Conservation (phyloP, 30 jellyfish, hydroid and myxozoan species). For the Aurelia sp. region DNA sequence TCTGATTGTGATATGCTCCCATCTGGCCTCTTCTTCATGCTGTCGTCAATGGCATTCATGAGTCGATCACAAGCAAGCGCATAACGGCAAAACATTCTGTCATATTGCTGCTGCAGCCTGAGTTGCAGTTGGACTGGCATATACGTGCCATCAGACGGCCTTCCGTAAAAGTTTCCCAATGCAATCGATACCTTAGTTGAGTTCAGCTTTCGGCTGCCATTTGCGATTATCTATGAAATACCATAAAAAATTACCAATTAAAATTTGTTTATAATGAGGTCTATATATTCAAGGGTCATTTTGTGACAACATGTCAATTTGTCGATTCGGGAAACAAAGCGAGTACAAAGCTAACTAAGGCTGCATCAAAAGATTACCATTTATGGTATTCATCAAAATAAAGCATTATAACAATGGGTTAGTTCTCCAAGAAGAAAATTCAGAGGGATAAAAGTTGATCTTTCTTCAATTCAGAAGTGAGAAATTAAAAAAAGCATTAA, state of each 20-base stretch:
- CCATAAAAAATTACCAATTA: neutral
- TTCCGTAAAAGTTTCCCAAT: slow-evolving; percentile 92
- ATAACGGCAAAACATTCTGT: slow-evolving; percentile 70
- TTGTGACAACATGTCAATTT: too few species aligned
- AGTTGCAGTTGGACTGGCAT: neutral
- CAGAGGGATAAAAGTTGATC: too few species aligned
- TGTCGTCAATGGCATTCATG: slow-evolving; percentile 13
- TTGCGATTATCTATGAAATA: slow-evolving; percentile 64
- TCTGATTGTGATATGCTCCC: slow-evolving; percentile 8
- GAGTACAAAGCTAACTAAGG: too few species aligned
- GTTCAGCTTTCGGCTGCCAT: slow-evolving; percentile 68
- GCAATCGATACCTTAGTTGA: slow-evolving; percentile 79
- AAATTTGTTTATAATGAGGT: neutral
- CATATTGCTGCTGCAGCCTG: slow-evolving; percentile 61
- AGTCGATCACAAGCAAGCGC: slow-evolving; percentile 81
- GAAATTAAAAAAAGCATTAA: too few species aligned
- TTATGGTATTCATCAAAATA: too few species aligned
- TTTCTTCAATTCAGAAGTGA: too few species aligned
- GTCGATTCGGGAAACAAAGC: too few species aligned
- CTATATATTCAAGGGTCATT: neutral
- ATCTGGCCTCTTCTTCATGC: neutral
- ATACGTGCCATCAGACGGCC: slow-evolving; percentile 47
- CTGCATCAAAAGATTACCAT: too few species aligned
- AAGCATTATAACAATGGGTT: too few species aligned
- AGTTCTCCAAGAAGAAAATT: too few species aligned